phyloP scores from a whole-genome alignment of 2,888 invertebrate species.

The Chirona hameri region DNA sequence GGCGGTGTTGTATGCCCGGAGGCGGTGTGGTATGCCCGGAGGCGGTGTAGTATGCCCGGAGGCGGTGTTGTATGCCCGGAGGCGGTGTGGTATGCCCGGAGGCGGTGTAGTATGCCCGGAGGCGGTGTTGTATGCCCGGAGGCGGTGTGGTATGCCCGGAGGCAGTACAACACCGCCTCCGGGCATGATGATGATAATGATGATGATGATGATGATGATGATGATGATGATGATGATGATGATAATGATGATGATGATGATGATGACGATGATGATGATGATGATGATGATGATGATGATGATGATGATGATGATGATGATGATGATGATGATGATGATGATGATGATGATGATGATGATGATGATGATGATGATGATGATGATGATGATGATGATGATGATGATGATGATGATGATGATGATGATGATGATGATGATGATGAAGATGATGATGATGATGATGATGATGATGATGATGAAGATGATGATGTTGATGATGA shows the following conservation, averaged over 20 bases:
- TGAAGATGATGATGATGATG: constrained; percentile 1
- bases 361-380: constrained; percentile 22
- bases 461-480: constrained; percentile 10
- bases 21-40: too few relatives aligned
- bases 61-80: too few relatives aligned
- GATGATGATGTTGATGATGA: constrained; percentile 10
- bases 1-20: too few relatives aligned
- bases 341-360: constrained; percentile 22
- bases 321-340: constrained; percentile 9
- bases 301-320: constrained; percentile 22
- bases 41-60: too few relatives aligned
- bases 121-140: too few relatives aligned
- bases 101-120: too few relatives aligned
- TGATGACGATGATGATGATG: constrained; percentile 22
- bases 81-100: too few relatives aligned
- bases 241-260: constrained; percentile 22
- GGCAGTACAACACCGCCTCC: too few relatives aligned
- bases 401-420: constrained; percentile 22
- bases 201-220: constrained; percentile 22
- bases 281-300: constrained; percentile 22
- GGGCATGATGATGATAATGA: too few relatives aligned
- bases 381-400: constrained; percentile 22
- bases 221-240: constrained; percentile 22
- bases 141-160: too few relatives aligned
- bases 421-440: not conserved